Evolutionary conservation across 2,888 invertebrate species (phyloP).

Genomic region (Nowickia ferox): DNA sequence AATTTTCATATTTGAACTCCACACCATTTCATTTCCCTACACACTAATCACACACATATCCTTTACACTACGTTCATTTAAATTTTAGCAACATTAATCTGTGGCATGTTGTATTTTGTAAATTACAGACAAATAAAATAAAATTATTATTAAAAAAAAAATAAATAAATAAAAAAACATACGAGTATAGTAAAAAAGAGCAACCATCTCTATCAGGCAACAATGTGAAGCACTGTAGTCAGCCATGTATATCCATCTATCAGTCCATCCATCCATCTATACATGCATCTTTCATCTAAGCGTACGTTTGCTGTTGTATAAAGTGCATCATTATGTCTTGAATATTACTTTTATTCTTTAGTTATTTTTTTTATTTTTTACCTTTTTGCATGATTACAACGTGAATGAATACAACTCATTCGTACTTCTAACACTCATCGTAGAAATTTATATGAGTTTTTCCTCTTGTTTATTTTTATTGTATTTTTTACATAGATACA

Average conservation of each 20-base stretch:
- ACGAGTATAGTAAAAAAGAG: constrained; percentile 33
- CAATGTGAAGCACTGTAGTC: constrained; percentile 26
- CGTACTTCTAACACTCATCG: constrained; percentile 39
- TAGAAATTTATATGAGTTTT: constrained; percentile 32
- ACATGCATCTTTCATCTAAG: constrained; percentile 31
- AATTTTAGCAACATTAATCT: constrained; percentile 61
- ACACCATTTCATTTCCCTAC: constrained; percentile 6
- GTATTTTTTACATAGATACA: constrained; percentile 1
- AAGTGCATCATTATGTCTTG: constrained; percentile 68
- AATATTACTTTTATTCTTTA: constrained; percentile 31
- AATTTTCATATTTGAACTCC: background rate
- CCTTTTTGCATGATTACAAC: constrained; percentile 32
- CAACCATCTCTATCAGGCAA: constrained; percentile 21
- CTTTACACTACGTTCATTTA: constrained; percentile 29
- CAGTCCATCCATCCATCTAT: constrained; percentile 29
- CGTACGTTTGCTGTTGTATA: constrained; percentile 57
- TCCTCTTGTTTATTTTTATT: constrained; percentile 20
- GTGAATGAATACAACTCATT: constrained; percentile 15
- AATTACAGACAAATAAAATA: constrained; percentile 39
- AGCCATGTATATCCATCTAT: background rate
- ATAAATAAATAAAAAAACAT: background rate
- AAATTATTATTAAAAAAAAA: background rate
- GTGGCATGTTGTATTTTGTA: constrained; percentile 53
- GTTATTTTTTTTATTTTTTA: constrained; percentile 11
- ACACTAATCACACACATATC: background rate